phyloP scores from a whole-genome alignment of 2,113 vertebrate genomes.

The Octodon degus region DNA sequence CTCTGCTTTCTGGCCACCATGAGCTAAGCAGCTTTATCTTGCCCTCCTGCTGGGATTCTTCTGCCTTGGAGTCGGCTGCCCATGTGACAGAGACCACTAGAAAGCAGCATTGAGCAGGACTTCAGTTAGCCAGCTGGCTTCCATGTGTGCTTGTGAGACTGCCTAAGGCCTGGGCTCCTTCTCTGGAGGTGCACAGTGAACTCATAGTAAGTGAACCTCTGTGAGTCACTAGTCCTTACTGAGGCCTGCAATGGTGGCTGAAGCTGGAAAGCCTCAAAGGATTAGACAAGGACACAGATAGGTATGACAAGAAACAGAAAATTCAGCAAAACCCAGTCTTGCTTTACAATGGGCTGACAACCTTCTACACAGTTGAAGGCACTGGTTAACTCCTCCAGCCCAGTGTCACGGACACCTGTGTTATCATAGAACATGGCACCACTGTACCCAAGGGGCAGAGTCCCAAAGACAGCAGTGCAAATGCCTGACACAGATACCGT shows the following conservation, averaged over 20 bases:
- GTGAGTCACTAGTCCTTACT: no score
- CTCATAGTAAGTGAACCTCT: no score
- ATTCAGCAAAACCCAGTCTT: conserved; percentile 48
- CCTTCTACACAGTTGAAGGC: conserved; percentile 35
- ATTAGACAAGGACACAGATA: background rate
- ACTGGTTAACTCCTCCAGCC: conserved; percentile 25
- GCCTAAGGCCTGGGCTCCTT: no score
- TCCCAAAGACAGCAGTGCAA: background rate
- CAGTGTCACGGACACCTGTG: background rate
- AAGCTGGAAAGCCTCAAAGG: no score
- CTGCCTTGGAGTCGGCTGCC: background rate
- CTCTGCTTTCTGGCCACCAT: background rate
- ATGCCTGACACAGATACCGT: background rate
- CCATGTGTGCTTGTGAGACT: no score
- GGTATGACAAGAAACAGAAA: conserved; percentile 61
- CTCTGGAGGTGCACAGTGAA: no score
- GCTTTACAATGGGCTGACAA: conserved; percentile 57
- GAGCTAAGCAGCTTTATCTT: background rate
- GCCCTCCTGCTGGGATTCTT: background rate
- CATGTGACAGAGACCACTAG: background rate
- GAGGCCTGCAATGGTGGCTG: no score
- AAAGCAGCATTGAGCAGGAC: no score
- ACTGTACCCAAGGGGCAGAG: background rate
- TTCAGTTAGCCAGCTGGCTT: no score
- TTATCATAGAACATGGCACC: conserved; percentile 3